A percentile compares a stretch with the other conserved stretches of the same genome.
These are phyloP conservation scores for Huso huso DNA, from an alignment of 2,797 vertebrate genomes.

Conservation along the genomic window DNA sequence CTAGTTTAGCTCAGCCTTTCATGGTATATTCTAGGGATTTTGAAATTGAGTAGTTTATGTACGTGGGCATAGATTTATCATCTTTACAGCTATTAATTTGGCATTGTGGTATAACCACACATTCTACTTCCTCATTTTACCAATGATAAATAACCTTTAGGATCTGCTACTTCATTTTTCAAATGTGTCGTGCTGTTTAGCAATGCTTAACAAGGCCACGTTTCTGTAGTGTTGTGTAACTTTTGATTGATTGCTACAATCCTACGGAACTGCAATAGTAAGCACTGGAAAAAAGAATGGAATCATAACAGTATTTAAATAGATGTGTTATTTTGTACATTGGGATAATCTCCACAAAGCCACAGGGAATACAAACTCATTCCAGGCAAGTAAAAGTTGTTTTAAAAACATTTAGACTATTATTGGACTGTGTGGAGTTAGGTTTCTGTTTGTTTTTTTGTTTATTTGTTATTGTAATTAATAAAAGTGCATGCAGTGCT, in stretches of 20 bases:
- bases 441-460: no score
- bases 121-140: constrained; percentile 4
- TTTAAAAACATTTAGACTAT: no score
- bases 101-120: neutral
- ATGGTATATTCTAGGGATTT: constrained; percentile 2
- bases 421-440: no score
- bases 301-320: constrained; percentile 2
- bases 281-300: neutral
- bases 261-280: constrained; percentile 1
- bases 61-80: constrained; percentile 6
- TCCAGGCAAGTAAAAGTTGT: no score
- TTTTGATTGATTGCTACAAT: constrained; percentile 8
- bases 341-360: neutral
- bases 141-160: constrained; percentile 9
- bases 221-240: constrained; percentile 8
- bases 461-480: no score
- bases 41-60: constrained; percentile 6
- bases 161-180: constrained; percentile 9
- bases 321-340: neutral
- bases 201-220: constrained; percentile 4
- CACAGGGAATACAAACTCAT: no score
- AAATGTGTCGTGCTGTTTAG: constrained; percentile 4
- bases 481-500: no score
- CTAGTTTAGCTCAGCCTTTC: neutral
- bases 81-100: constrained; percentile 8